Conservation (phyloP, 1,140 invertebrate species). For the Drosophila nasuta region DNA sequence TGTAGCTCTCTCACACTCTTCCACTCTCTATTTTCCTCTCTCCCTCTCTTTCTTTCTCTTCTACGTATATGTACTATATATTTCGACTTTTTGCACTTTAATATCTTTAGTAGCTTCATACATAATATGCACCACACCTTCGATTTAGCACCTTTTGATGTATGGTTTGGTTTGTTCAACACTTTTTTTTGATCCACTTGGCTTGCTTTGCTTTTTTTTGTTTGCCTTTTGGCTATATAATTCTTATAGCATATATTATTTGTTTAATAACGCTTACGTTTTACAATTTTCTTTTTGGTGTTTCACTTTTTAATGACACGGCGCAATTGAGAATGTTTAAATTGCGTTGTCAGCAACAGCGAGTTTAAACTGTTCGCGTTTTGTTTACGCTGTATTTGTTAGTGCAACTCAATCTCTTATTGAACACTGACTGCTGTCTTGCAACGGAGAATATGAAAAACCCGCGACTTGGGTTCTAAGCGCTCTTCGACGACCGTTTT, state of each 20-base stretch:
- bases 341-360: conserved; percentile 58
- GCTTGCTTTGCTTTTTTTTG: neutral
- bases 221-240: neutral
- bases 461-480: conserved; percentile 12
- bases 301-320: conserved; percentile 1
- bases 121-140: conserved; percentile 4
- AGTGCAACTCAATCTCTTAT: conserved; percentile 12
- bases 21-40: conserved; percentile 1
- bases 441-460: conserved; percentile 19
- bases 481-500: conserved; percentile 2
- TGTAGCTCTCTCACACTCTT: conserved; percentile 45
- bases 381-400: conserved; percentile 29
- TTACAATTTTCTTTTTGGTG: conserved; percentile 22
- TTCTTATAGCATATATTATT: conserved; percentile 5
- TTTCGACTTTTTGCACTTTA: conserved; percentile 23
- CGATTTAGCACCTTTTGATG: conserved; percentile 55
- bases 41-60: neutral
- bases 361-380: conserved; percentile 36
- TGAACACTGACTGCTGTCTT: conserved; percentile 21
- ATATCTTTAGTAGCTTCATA: conserved; percentile 6
- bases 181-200: conserved; percentile 39
- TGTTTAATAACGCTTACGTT: conserved; percentile 61
- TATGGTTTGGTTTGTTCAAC: conserved; percentile 28
- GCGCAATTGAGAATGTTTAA: conserved; percentile 19
- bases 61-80: neutral